These are phyloP conservation scores for Polypterus senegalus DNA, from an alignment of 2,113 vertebrate genomes.

Conservation along the genomic window DNA sequence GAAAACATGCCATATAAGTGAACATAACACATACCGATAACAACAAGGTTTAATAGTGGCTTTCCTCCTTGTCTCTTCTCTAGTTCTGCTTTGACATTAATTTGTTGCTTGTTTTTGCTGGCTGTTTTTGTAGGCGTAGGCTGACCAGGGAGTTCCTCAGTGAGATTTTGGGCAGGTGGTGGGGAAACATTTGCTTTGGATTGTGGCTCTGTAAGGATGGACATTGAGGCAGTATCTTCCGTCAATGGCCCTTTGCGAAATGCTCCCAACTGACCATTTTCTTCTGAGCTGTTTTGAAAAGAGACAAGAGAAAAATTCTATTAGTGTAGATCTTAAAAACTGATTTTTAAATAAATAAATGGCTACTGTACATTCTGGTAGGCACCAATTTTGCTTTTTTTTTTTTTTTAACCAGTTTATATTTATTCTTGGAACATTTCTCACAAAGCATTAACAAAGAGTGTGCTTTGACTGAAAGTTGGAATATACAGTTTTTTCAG, in stretches of 20 bases:
- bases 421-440: too few species aligned
- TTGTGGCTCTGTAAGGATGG: constrained; percentile 32
- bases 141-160: constrained; percentile 47
- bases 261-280: constrained; percentile 48
- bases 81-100: constrained; percentile 78
- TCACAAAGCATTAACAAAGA: too few species aligned
- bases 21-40: constrained; percentile 65
- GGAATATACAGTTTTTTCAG: too few species aligned
- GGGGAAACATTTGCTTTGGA: constrained; percentile 36
- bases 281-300: constrained; percentile 41
- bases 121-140: constrained; percentile 54
- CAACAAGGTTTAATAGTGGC: constrained; percentile 83
- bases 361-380: too few species aligned
- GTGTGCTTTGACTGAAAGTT: too few species aligned
- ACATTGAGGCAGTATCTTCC: constrained; percentile 35
- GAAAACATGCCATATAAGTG: too few species aligned
- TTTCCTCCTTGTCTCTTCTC: constrained; percentile 93
- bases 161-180: constrained; percentile 26
- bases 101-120: constrained; percentile 66
- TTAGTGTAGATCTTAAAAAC: too few species aligned
- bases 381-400: too few species aligned
- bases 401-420: too few species aligned
- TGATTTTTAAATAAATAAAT: too few species aligned
- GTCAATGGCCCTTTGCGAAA: constrained; percentile 46
- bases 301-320: too few species aligned